Percentiles rank a stretch among this genome's conserved stretches.
Conservation (phyloP, 2,888 invertebrate genomes). For the Andrena praecox region DNA sequence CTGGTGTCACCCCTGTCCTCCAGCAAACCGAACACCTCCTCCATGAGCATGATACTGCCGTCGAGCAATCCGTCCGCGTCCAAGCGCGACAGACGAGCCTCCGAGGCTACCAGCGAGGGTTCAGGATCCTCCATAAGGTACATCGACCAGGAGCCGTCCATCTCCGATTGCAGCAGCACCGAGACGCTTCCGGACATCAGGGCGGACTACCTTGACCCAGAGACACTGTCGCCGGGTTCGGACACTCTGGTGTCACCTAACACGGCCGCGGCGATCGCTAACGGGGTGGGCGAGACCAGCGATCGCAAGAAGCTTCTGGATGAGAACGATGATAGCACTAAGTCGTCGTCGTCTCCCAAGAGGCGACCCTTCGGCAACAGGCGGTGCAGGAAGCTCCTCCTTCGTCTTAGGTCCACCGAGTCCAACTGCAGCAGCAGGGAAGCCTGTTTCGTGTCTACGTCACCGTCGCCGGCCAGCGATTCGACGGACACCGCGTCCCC, state of each 20-base stretch:
- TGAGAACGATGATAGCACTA: conserved; percentile 19
- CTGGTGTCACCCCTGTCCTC: conserved; percentile 63
- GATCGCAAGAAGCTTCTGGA: conserved; percentile 41
- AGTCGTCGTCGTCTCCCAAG: conserved; percentile 37
- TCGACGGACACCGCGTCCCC: conserved; percentile 36
- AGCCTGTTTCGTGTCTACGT: conserved; percentile 70
- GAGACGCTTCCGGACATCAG: conserved; percentile 82
- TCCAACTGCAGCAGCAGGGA: conserved; percentile 77
- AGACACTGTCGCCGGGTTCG: conserved; percentile 79
- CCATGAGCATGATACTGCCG: conserved; percentile 54
- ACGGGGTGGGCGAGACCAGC: conserved; percentile 40
- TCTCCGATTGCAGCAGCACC: conserved; percentile 82
- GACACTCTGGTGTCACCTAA: conserved; percentile 68
- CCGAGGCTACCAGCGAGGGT: conserved; percentile 81
- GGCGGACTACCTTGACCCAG: conserved; percentile 80
- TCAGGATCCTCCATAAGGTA: conserved; percentile 81
- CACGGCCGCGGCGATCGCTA: conserved; percentile 45
- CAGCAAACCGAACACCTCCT: conserved; percentile 59
- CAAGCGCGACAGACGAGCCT: conserved; percentile 74
- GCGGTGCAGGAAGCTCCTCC: conserved; percentile 86
- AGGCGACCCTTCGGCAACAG: conserved; percentile 75
- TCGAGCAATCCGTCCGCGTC: conserved; percentile 37
- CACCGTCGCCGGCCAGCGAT: conserved; percentile 61
- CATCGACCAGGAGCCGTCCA: conserved; percentile 81
- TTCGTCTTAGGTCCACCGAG: conserved; percentile 86